Evolutionary conservation across 2,888 invertebrate species (phyloP).

Genomic region (Tanypteryx hageni): DNA sequence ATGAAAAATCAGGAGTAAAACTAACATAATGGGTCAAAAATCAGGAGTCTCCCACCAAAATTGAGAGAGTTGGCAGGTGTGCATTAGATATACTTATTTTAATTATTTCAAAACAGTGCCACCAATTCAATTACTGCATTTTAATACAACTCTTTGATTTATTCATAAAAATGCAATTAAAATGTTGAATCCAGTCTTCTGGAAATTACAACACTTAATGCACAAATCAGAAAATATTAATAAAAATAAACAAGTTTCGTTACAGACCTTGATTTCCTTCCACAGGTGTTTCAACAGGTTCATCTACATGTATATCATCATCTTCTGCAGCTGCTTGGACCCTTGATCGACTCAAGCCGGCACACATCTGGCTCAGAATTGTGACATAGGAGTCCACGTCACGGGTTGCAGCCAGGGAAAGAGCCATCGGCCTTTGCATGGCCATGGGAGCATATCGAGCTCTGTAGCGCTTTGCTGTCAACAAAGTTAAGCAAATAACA

Average conservation of each 20-base stretch:
- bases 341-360: slow-evolving; percentile 73
- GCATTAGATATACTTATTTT: no score
- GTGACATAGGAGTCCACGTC: slow-evolving; percentile 81
- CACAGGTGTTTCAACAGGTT: slow-evolving; percentile 68
- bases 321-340: slow-evolving; percentile 69
- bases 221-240: neutral
- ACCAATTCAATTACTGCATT: no score
- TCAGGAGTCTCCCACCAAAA: no score
- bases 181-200: no score
- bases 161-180: no score
- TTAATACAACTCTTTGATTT: no score
- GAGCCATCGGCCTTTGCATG: slow-evolving; percentile 79
- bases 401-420: slow-evolving; percentile 79
- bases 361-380: slow-evolving; percentile 78
- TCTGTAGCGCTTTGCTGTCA: slow-evolving; percentile 75
- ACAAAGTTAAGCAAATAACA: slow-evolving; percentile 30
- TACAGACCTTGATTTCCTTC: slow-evolving; percentile 70
- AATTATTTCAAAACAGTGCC: no score
- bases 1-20: no score
- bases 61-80: no score
- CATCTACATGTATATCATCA: slow-evolving; percentile 72
- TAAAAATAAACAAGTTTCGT: neutral
- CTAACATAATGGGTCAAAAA: no score
- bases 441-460: slow-evolving; percentile 79
- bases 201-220: no score